A percentile compares a stretch with the other conserved stretches of the same genome.
phyloP scores from a whole-genome alignment of 2,888 invertebrate genomes.

The Caenorhabditis plicata region DNA sequence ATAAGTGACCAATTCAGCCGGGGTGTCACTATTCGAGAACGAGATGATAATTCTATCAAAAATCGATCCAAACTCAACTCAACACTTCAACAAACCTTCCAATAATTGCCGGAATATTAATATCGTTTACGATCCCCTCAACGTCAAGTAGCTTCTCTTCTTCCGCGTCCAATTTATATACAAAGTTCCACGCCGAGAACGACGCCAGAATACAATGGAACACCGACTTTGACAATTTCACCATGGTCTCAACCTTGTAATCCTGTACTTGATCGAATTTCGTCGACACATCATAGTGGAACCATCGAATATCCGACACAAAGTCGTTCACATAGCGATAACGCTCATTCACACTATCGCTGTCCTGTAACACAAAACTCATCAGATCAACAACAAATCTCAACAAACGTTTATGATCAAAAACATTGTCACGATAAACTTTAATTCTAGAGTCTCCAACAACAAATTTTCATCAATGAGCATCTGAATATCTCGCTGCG shows the following conservation, averaged over 20 bases:
- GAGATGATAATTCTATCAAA: constrained; percentile 12
- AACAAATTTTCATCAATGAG: constrained; percentile 13
- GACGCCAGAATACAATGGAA: constrained; percentile 10
- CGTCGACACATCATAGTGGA: constrained; percentile 6
- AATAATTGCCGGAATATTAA: neutral
- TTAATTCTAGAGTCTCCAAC: constrained; percentile 5
- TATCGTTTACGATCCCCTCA: neutral
- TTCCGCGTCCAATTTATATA: constrained; percentile 4
- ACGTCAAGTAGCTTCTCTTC: constrained; percentile 16
- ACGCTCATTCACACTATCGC: constrained; percentile 6
- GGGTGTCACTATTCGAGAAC: constrained; percentile 16
- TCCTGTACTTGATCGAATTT: constrained; percentile 5
- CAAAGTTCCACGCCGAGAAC: constrained; percentile 17
- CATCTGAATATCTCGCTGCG: neutral
- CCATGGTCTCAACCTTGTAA: constrained; percentile 8
- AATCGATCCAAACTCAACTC: neutral
- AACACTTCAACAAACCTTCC: constrained; percentile 6
- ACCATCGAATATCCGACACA: too few species aligned
- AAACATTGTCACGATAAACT: constrained; percentile 17
- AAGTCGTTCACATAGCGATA: constrained; percentile 2
- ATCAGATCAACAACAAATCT: neutral
- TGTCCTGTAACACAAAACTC: neutral
- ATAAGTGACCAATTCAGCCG: constrained; percentile 7
- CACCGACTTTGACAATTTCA: constrained; percentile 9
- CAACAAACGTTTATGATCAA: neutral